These are phyloP conservation scores for Eurypyga helias DNA, from an alignment of 2,113 vertebrate species.

Conservation along the genomic window DNA sequence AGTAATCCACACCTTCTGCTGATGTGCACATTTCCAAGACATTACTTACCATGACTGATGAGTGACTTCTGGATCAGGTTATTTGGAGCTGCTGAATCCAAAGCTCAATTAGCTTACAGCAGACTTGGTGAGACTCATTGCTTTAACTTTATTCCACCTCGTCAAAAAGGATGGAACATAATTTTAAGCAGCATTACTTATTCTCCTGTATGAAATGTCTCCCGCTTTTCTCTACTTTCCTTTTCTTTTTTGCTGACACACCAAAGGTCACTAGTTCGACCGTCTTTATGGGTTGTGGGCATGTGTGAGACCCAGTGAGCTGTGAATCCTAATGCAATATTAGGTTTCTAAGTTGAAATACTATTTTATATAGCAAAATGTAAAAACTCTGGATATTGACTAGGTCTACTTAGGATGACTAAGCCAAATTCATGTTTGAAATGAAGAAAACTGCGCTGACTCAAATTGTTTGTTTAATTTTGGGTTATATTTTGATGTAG, in stretches of 20 bases:
- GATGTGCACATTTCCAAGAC: background rate
- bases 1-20: background rate
- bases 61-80: background rate
- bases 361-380: background rate
- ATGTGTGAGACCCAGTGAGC: background rate
- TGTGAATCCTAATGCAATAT: background rate
- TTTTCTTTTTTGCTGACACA: background rate
- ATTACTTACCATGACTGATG: rapidly evolving
- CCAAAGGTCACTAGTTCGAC: background rate
- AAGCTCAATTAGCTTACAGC: background rate
- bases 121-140: background rate
- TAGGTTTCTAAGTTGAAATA: background rate
- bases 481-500: background rate
- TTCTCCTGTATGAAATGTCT: background rate
- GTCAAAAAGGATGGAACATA: background rate
- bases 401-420: background rate
- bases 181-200: background rate
- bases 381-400: background rate
- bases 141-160: background rate
- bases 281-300: rapidly evolving
- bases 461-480: background rate
- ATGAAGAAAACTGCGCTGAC: background rate
- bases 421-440: background rate
- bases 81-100: background rate
- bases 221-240: background rate